phyloP scores from a whole-genome alignment of 64 coral and sea anemone genomes.

The Acropora tenuis region DNA sequence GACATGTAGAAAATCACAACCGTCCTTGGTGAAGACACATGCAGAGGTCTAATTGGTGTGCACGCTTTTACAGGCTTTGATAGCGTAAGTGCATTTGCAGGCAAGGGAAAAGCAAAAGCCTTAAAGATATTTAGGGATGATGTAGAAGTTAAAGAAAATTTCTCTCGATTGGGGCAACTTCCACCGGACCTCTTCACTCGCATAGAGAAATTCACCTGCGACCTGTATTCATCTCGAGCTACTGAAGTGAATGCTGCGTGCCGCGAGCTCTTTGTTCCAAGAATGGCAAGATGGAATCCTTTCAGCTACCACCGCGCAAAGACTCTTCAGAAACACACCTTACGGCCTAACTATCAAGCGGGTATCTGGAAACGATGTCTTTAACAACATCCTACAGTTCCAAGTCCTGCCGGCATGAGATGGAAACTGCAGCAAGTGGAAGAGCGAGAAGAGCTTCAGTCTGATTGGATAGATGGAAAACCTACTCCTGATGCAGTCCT shows the following conservation, averaged over 20 bases:
- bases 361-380: conserved; percentile 28
- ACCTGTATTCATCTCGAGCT: conserved; percentile 1
- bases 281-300: conserved; percentile 42
- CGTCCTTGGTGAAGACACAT: conserved; percentile 14
- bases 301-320: conserved; percentile 12
- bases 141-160: conserved; percentile 5
- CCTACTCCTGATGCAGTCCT: not conserved
- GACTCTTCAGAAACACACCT: conserved; percentile 37
- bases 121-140: conserved; percentile 22
- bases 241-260: conserved; percentile 22
- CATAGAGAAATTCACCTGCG: conserved; percentile 28
- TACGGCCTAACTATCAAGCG: conserved; percentile 47
- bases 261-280: conserved; percentile 39
- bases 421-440: conserved; percentile 7
- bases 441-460: not conserved
- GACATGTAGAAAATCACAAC: conserved; percentile 4
- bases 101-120: conserved; percentile 38
- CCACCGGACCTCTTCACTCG: not conserved
- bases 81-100: conserved; percentile 49
- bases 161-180: conserved; percentile 12
- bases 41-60: conserved; percentile 34
- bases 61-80: conserved; percentile 57
- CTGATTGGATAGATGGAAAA: conserved; percentile 20
- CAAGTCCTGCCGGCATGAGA: conserved; percentile 24
- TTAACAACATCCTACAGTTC: conserved; percentile 12